Evolutionary conservation across 2,888 invertebrate species (phyloP).

Genomic region (Trichopria drosophilae): DNA sequence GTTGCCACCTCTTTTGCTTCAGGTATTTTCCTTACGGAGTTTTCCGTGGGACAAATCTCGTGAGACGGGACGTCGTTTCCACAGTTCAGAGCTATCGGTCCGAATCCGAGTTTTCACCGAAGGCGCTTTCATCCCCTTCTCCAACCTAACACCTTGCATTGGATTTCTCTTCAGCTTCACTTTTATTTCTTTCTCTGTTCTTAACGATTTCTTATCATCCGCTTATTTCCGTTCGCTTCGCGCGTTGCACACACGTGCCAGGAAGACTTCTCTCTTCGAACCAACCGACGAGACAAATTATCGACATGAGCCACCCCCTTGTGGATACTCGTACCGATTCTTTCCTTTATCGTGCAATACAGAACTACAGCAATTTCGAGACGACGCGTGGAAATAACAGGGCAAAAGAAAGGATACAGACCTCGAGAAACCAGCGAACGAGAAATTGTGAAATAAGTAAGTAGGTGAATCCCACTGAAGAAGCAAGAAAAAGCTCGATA

Average conservation of each 20-base stretch:
- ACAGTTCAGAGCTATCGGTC: slow-evolving; percentile 40
- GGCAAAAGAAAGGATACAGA: neutral
- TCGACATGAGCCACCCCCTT: slow-evolving; percentile 31
- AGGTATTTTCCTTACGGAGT: slow-evolving; percentile 14
- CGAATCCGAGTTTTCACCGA: slow-evolving; percentile 35
- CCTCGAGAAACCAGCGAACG: neutral
- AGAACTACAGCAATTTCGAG: too few species aligned
- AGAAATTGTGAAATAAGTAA: too few species aligned
- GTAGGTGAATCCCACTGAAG: too few species aligned
- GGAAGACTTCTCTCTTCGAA: too few species aligned
- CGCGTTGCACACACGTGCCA: too few species aligned
- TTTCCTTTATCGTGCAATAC: too few species aligned
- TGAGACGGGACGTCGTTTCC: slow-evolving; percentile 43
- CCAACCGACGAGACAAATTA: slow-evolving; percentile 45
- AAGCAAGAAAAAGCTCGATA: too few species aligned
- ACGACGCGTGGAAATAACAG: neutral
- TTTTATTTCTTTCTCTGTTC: too few species aligned
- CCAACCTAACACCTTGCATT: neutral
- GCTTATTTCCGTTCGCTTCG: too few species aligned
- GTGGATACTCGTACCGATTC: slow-evolving; percentile 5
- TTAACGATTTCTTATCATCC: too few species aligned
- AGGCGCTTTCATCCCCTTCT: neutral
- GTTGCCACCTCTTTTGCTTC: neutral
- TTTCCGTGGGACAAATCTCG: slow-evolving; percentile 37
- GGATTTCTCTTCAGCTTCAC: too few species aligned